Evolutionary conservation across 2,113 vertebrate species (phyloP).

Genomic region (Apteryx mantelli): DNA sequence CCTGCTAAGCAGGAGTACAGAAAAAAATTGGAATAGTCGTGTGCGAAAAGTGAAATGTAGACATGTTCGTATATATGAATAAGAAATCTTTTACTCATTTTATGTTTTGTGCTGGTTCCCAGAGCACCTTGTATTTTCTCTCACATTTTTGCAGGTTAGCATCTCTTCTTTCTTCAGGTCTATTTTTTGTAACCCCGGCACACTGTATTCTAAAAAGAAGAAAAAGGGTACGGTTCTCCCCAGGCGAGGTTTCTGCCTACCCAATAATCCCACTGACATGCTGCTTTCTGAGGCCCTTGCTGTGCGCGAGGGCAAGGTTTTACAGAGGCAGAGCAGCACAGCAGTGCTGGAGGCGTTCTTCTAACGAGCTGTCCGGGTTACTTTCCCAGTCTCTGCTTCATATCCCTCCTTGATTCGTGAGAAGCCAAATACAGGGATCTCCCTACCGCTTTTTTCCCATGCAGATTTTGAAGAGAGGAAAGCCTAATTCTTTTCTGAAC

Average conservation of each 20-base stretch:
- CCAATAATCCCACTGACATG: conserved; percentile 45
- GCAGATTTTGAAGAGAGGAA: background rate
- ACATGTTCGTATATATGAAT: background rate
- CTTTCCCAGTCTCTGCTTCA: background rate
- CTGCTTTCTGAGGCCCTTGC: conserved; percentile 35
- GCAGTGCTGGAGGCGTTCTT: conserved; percentile 30
- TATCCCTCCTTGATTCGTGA: background rate
- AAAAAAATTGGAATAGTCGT: background rate
- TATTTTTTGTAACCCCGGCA: background rate
- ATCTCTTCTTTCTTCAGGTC: conserved; percentile 21
- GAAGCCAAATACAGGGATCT: background rate
- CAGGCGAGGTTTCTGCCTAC: conserved; percentile 48
- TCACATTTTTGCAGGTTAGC: conserved; percentile 24
- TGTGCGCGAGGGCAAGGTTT: background rate
- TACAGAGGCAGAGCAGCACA: background rate
- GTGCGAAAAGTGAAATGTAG: background rate
- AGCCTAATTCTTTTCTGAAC: background rate
- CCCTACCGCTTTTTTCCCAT: background rate
- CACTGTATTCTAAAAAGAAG: background rate
- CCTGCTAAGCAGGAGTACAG: background rate
- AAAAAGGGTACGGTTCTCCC: conserved; percentile 35
- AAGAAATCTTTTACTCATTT: background rate
- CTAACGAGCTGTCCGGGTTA: conserved; percentile 54
- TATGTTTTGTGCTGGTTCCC: background rate
- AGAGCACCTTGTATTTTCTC: conserved; percentile 39